Conservation (phyloP, 2,113 vertebrate species). For the Poeciliopsis occidentalis region DNA sequence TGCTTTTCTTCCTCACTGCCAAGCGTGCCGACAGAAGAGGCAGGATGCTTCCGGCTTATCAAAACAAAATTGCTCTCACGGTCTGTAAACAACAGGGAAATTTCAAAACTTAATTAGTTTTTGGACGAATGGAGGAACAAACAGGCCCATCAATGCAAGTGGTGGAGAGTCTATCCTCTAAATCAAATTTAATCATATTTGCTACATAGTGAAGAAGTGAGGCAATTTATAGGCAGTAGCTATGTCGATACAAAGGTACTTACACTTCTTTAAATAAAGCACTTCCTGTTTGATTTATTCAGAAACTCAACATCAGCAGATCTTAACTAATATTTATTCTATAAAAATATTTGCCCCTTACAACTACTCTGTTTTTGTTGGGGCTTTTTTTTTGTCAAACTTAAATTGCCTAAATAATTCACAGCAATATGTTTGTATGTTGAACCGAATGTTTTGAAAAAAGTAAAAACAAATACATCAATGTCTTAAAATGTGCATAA, state of each 20-base stretch:
- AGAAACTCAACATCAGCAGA: background rate
- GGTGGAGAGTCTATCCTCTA: background rate
- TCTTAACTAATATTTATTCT: no score
- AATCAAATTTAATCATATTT: background rate
- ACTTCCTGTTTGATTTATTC: background rate
- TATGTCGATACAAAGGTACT: background rate
- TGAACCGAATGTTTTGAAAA: background rate
- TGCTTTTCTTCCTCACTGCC: no score
- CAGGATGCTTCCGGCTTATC: no score
- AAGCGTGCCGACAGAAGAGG: no score
- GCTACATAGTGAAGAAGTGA: background rate
- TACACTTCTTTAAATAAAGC: background rate
- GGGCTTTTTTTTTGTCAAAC: no score
- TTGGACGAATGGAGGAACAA: no score
- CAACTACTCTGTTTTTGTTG: background rate
- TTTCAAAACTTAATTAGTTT: no score
- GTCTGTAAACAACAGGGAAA: no score
- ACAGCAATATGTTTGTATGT: background rate
- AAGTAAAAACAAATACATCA: no score
- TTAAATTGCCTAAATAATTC: no score
- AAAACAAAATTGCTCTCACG: no score
- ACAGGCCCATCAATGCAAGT: no score
- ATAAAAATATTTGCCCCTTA: background rate
- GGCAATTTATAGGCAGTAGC: background rate
- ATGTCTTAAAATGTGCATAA: background rate